phyloP scores from a whole-genome alignment of 2,797 vertebrate species.

The Danio aesculapii region DNA sequence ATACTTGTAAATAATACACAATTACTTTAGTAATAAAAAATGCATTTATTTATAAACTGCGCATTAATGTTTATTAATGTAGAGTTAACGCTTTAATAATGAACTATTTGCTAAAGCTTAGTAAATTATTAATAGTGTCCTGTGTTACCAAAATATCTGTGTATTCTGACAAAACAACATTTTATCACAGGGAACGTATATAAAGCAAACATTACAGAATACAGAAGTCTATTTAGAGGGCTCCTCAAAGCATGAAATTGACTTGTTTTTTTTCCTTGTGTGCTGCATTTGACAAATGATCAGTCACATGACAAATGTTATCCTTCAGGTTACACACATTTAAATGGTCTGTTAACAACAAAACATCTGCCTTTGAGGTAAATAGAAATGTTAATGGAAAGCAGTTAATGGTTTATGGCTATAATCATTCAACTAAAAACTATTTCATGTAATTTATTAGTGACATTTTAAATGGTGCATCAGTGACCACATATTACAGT shows the following conservation, averaged over 20 bases:
- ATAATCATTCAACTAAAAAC: not conserved
- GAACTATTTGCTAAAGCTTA: no score
- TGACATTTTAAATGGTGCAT: not conserved
- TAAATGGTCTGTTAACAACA: not conserved
- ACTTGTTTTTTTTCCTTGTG: not conserved
- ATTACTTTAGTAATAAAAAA: no score
- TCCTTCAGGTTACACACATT: not conserved
- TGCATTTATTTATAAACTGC: no score
- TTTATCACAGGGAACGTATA: not conserved
- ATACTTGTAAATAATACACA: no score
- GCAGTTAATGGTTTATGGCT: not conserved
- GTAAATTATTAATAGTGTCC: no score
- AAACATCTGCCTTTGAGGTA: not conserved
- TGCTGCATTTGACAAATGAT: constrained; percentile 3
- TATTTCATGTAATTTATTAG: not conserved
- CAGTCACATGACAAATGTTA: constrained; percentile 36
- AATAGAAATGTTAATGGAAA: not conserved
- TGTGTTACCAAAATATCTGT: not conserved
- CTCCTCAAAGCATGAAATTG: constrained; percentile 14
- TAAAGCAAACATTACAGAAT: not conserved
- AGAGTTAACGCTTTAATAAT: no score
- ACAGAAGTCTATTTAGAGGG: not conserved
- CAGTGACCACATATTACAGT: not conserved
- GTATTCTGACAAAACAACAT: not conserved
- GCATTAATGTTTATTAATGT: no score